Base-by-base conservation (phyloP, 2,888 invertebrate species). In the Tromatobia lineatoria region DNA sequence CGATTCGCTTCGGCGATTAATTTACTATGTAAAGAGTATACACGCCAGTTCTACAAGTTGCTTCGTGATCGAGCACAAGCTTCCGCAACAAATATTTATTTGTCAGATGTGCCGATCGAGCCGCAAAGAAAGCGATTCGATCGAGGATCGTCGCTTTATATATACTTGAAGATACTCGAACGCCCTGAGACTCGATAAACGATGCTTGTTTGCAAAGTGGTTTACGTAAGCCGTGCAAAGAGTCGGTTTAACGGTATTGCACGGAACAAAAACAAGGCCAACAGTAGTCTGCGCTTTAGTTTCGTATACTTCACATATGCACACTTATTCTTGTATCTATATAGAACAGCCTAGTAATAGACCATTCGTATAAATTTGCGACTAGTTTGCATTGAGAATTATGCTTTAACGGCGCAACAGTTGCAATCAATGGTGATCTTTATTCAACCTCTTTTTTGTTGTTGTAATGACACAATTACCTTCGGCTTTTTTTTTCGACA, bases 1-100 rank as follows among this genome's bases (percentile, higher is more conserved):
- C 20, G 38, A 80, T 54, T 74, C 29, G 7, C n/a, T 34, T 67
- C 34, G 47, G 29, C 29, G 57, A 67, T 75, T 80, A 69, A 69
- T 61, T 75, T 38, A 47, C 50, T 25, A 20, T 42, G 23, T 69
- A 29, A 70, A 76, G 52, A 57, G 59, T 13, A 15, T 38, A 71
- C 50, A 64, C 38, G 67, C 38, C 10, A 29, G 34, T 42, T 23
- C 18, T 10, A 64, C 15, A 52, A 11, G 38, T 18, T 47, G 57
- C 42, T 52, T 34, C 52, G 45, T 61, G 47, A 61, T 45, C 59
- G 61, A 47, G 25, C 45, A 59, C 29, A 6, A 42, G 71, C 13
- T 59, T 73, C 42, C 71, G 71, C 29, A 20, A 59, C 25, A 45
- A 38, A 73, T 73, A 59, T 73, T 59, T 45, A 45, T 42, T 42